Conservation (phyloP, 2,797 vertebrate genomes). For the Galaxias olidus region DNA sequence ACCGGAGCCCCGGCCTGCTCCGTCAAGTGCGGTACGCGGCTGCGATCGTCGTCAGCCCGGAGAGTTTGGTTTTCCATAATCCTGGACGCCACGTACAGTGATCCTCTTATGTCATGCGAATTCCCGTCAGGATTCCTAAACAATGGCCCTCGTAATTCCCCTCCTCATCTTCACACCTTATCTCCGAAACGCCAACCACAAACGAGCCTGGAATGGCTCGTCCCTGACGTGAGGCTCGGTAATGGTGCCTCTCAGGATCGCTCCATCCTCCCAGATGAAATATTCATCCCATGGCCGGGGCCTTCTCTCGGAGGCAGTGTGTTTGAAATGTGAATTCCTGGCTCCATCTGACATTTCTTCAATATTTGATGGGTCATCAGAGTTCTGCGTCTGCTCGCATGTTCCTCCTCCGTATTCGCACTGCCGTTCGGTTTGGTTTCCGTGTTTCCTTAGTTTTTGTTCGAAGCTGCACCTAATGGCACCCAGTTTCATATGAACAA, state of each 20-base stretch:
- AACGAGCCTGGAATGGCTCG: slow-evolving; percentile 56
- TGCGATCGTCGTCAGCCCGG: too few relatives aligned
- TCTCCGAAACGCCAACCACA: neutral
- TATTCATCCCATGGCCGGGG: slow-evolving; percentile 73
- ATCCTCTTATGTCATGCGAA: too few relatives aligned
- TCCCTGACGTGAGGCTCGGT: slow-evolving; percentile 66
- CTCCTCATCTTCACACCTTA: slow-evolving; percentile 58
- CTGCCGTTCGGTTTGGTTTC: slow-evolving; percentile 39
- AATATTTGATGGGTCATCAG: slow-evolving; percentile 79
- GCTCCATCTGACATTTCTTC: slow-evolving; percentile 76
- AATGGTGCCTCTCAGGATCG: slow-evolving; percentile 73
- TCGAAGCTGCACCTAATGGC: neutral
- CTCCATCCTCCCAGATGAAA: slow-evolving; percentile 76
- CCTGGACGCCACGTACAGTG: too few relatives aligned
- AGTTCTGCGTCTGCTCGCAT: slow-evolving; percentile 61
- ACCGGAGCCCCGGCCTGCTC: too few relatives aligned
- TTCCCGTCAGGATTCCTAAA: too few relatives aligned
- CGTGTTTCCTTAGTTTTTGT: neutral
- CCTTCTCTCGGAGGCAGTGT: slow-evolving; percentile 69
- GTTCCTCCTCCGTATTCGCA: slow-evolving; percentile 46
- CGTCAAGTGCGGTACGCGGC: too few relatives aligned
- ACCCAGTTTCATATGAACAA: too few relatives aligned
- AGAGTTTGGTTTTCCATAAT: too few relatives aligned
- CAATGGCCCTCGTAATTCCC: slow-evolving; percentile 65
- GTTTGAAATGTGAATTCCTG: slow-evolving; percentile 72